A percentile compares a stretch with the other conserved stretches of the same genome.
Conservation (phyloP, 2,113 vertebrate species). For the Carettochelys insculpta region DNA sequence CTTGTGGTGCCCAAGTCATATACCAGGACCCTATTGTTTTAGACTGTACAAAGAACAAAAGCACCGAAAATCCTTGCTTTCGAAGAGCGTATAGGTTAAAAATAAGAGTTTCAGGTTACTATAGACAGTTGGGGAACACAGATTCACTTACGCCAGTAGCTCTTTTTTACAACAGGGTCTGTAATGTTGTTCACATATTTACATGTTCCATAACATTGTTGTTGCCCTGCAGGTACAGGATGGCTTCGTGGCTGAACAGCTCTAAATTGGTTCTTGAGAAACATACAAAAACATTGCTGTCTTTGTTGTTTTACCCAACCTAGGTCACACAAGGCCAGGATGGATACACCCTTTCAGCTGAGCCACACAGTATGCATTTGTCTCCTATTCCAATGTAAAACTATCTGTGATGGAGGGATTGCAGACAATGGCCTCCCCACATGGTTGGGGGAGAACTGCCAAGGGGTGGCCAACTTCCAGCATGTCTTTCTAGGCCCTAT, state of each 20-base stretch:
- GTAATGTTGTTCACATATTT: neutral
- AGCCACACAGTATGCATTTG: neutral
- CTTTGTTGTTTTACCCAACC: neutral
- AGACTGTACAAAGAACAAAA: neutral
- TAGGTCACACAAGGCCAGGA: neutral
- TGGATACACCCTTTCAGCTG: neutral
- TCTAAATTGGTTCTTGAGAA: neutral
- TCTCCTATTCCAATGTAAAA: neutral
- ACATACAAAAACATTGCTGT: neutral
- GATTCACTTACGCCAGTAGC: neutral
- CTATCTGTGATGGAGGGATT: neutral
- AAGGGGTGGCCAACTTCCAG: neutral
- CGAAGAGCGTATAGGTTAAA: neutral
- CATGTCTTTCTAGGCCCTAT: neutral
- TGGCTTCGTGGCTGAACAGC: neutral
- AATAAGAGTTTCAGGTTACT: neutral
- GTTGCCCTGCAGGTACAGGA: neutral
- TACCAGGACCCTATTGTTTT: neutral
- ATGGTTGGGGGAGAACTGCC: neutral
- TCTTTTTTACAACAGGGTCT: neutral
- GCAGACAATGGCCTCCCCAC: neutral
- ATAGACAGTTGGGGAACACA: neutral
- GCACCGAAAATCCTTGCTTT: neutral
- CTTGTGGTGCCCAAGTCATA: neutral
- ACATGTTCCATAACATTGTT: neutral